Evolutionary conservation across 1,140 invertebrate genomes (phyloP).

Genomic region (Cotesia chilonis): DNA sequence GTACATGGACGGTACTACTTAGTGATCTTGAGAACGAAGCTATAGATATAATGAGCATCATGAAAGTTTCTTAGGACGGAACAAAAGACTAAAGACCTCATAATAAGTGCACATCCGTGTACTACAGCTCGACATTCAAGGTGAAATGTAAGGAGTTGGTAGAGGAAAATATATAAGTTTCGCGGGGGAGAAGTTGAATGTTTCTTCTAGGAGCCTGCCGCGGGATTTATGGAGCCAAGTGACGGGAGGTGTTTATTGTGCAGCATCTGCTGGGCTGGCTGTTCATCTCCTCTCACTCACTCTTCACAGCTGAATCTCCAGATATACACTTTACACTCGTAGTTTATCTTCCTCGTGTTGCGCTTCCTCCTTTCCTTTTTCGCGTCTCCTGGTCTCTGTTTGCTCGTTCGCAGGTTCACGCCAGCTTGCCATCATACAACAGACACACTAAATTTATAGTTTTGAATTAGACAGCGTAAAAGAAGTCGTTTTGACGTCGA

Average conservation of each 20-base stretch:
- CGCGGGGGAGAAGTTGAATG: conserved; percentile 52
- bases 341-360: conserved; percentile 31
- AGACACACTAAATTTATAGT: conserved; percentile 65
- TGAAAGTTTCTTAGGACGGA: no score
- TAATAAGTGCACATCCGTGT: no score
- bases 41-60: no score
- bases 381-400: conserved; percentile 37
- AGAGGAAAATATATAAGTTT: no score
- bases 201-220: conserved; percentile 60
- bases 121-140: no score
- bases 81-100: no score
- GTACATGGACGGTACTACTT: no score
- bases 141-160: no score
- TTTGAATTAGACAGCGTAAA: conserved; percentile 64
- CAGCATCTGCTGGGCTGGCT: conserved; percentile 62
- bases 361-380: conserved; percentile 34
- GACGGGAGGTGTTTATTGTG: conserved; percentile 67
- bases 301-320: conserved; percentile 15
- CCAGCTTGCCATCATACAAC: conserved; percentile 62
- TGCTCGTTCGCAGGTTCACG: conserved; percentile 49
- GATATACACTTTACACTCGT: no score
- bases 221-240: conserved; percentile 65
- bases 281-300: conserved; percentile 29
- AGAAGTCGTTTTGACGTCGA: conserved; percentile 48
- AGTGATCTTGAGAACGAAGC: no score